Base-by-base conservation (phyloP, 1,140 invertebrate species). In the Homarus americanus region DNA sequence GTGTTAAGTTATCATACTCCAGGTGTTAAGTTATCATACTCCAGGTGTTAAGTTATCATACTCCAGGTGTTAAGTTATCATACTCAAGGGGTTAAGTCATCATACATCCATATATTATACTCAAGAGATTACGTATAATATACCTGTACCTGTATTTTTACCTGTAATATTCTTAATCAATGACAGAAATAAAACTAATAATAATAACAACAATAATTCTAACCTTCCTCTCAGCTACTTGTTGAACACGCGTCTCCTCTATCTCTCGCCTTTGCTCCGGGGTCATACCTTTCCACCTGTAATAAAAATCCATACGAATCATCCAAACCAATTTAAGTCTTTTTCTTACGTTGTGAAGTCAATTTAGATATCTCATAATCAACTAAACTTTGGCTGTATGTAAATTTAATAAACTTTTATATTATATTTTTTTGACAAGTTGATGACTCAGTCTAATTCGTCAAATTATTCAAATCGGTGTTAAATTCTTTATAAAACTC, bases 281-380 rank as follows among this genome's bases (percentile, higher is more conserved):
- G n/a, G 76, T 72, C 86, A 88, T 88, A 1, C 86, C 86, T 53
- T 88, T 88, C 86, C 86, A 88, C 63, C 86, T 88, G 85, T 41
- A 4, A 4, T 1, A 58, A 24, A 49, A 10, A 49, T 1, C 7
- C 7, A 15, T 7, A 1, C 7, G 44, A 49, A 15, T 49, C n/a
- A n/a, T n/a, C n/a, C n/a, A n/a, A n/a, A n/a, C n/a, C n/a, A n/a
- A n/a, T n/a, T n/a, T n/a, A n/a, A n/a, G n/a, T n/a, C n/a, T n/a
- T n/a, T n/a, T n/a, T n/a, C n/a, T n/a, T n/a, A n/a, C n/a, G n/a
- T n/a, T n/a, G n/a, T n/a, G n/a, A n/a, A n/a, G n/a, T n/a, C n/a
- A n/a, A n/a, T n/a, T n/a, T n/a, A n/a, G n/a, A n/a, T n/a, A n/a
- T n/a, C n/a, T n/a, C n/a, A n/a, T n/a, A n/a, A n/a, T n/a, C n/a